These are phyloP conservation scores for Plusia festucae DNA, from an alignment of 2,888 invertebrate genomes.

Conservation along the genomic window DNA sequence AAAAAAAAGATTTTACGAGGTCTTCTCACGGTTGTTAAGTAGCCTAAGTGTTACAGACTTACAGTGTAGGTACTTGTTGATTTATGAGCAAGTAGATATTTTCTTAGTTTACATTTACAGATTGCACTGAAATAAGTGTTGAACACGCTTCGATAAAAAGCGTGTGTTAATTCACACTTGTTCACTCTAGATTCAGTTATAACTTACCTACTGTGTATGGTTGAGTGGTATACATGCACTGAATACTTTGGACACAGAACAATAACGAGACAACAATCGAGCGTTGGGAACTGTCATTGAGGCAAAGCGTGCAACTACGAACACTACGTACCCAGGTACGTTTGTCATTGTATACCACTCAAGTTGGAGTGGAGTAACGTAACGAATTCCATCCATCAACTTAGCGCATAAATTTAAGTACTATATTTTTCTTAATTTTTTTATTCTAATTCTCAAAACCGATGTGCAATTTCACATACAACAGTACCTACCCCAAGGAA, in stretches of 20 bases:
- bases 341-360: constrained; percentile 38
- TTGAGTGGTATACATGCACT: constrained; percentile 77
- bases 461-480: too few species aligned
- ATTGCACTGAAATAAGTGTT: constrained; percentile 14
- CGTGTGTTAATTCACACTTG: constrained; percentile 34
- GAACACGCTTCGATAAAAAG: constrained; percentile 33
- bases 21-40: not conserved
- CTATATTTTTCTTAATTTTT: too few species aligned
- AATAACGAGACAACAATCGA: constrained; percentile 69
- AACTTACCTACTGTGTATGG: constrained; percentile 56
- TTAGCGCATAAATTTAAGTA: constrained; percentile 18
- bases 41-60: not conserved
- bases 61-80: not conserved
- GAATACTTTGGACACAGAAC: constrained; percentile 70
- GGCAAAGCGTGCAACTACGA: constrained; percentile 40
- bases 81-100: not conserved
- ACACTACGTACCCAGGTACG: constrained; percentile 18
- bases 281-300: constrained; percentile 63
- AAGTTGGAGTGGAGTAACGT: constrained; percentile 29
- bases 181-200: constrained; percentile 28
- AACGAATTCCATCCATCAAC: constrained; percentile 19
- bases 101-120: constrained; percentile 1
- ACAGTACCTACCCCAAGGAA: too few species aligned
- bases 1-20: not conserved
- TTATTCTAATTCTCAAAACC: too few species aligned